Conservation (phyloP, 2,797 vertebrate species). For the Meda fulgida region DNA sequence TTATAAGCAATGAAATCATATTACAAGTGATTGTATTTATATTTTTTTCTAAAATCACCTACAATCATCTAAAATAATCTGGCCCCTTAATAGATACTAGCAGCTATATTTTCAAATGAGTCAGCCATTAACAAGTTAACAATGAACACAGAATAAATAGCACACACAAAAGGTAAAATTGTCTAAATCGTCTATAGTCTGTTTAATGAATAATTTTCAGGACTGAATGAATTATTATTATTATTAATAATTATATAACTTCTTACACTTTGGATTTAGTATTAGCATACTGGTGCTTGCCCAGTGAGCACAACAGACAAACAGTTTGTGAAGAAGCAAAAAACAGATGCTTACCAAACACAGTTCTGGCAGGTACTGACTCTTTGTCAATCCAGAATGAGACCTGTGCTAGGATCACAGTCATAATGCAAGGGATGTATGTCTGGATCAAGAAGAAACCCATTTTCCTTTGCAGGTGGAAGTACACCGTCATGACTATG, state of each 20-base stretch:
- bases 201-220: neutral
- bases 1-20: neutral
- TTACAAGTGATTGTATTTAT: neutral
- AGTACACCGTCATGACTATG: slow-evolving; percentile 96
- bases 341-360: slow-evolving; percentile 85
- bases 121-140: neutral
- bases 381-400: slow-evolving; percentile 99
- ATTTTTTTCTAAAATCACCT: neutral
- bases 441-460: slow-evolving; percentile 98
- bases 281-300: neutral
- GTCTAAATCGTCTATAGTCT: neutral
- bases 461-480: slow-evolving; percentile 93
- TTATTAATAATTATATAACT: neutral
- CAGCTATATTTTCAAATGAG: neutral
- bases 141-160: neutral
- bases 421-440: slow-evolving; percentile 97
- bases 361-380: slow-evolving; percentile 93
- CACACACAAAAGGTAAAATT: neutral
- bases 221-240: neutral
- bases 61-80: no score
- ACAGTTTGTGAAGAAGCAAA: neutral
- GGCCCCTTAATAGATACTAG: neutral
- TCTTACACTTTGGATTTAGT: neutral
- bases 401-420: slow-evolving; percentile 94
- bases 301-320: neutral